Base-by-base conservation (phyloP, 2,113 vertebrate species). In the Dasypus novemcinctus region DNA sequence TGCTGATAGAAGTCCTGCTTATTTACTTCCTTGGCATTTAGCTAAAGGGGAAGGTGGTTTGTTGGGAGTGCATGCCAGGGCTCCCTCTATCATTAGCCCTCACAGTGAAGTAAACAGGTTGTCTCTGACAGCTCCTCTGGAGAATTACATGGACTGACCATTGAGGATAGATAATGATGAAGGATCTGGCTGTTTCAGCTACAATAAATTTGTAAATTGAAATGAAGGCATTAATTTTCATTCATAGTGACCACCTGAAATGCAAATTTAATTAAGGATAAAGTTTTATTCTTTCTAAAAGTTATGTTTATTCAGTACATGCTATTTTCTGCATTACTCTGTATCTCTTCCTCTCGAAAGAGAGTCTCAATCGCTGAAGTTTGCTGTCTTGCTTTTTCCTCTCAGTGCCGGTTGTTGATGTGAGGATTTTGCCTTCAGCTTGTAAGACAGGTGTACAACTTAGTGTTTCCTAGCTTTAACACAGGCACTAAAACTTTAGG, bases 211-310 rank as follows among this genome's bases (percentile, higher is more conserved):
- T 94, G 3, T 84, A 82, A 68, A 66, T 49, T 33, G 41, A 95
- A 95, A 82, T 31, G 38, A 79, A 97, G 41, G 11, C 63, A 52
- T 84, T 82, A n/a, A n/a, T n/a, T n/a, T n/a, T n/a, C n/a, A n/a
- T n/a, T n/a, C n/a, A n/a, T n/a, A 54, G 41, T 61, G 61, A 88
- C 21, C 52, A 52, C 49, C 90, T 66, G 74, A 90, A 94, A 57
- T 64, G 87, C 74, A n/a, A 21, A 54, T 93, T 96, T 95, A 63
- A 94, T 90, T 85, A 75, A 86, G 33, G 49, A 69, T 94, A 76
- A 87, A 79, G 76, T 63, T 68, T 66, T 68, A 87, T n/a, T 90
- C 3, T 81, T 93, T 87, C 76, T 84, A 75, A 72, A 66, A 57
- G 21, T 7, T 84, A 6, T 90, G 25, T 92, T 89, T 85, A 27